Base-by-base conservation (phyloP, 2,888 invertebrate species). In the Criorhina ranunculi region DNA sequence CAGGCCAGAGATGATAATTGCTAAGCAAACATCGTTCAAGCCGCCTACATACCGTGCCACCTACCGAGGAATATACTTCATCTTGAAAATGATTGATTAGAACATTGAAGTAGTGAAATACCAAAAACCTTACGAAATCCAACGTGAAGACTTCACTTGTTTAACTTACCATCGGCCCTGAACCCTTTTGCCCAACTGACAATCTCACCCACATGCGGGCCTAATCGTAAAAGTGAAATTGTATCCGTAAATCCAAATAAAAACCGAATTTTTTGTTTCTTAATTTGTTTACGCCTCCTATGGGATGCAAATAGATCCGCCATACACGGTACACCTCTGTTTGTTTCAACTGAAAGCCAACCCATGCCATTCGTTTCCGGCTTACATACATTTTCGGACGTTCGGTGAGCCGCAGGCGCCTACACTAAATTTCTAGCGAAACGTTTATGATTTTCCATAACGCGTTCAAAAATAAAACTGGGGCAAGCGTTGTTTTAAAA, bases 391-490 rank as follows among this genome's bases (percentile, higher is more conserved):
- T 40, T 77, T 82, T 82, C 70, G 77, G 70, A 70, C 70, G 37
- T 64, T 76, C 15, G 37, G 29, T 15, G 12, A 19, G 49, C n/a
- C 17, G 42, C 33, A 66, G 44, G 73, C 82, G 67, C 73, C 82
- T 78, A 83, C 82, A 55, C 82, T 66, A 62, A 83, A 64, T 78
- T 55, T 67, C 72, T 78, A n/a, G 62, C 72, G 62, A 73, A 83
- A 83, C 67, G 67, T 78, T 83, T 83, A 78, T 73, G 72, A 57
- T 78, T 78, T n/a, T 82, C 72, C 78, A 78, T 62, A 67, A 72
- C 4, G 62, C 55, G 67, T 73, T 83, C 73, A 67, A 78, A 83
- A 78, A 73, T 78, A 78, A 83, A 83, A 83, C 78, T 83, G 15
- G 82, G 72, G 19, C 81, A 70, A 19, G 9, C 11, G 8, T 17